Evolutionary conservation across 37 sponge, comb jelly and placozoan genomes (phyloP), one percentile per base, ranked within the genome.

Genomic region (Cliona cf. orientalis): DNA sequence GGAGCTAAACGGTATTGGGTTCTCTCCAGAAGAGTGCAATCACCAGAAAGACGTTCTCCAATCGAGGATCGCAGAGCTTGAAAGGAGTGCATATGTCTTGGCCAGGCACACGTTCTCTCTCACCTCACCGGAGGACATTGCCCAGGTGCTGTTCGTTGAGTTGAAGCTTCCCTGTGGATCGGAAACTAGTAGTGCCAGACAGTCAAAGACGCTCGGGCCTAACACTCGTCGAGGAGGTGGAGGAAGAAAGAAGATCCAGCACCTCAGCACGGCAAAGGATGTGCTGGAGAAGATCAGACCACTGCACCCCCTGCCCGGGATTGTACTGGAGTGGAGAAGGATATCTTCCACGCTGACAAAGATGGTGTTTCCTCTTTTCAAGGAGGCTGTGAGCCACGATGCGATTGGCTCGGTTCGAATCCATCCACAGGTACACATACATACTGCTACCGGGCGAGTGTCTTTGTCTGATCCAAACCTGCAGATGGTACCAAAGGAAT

Each of bases 401-500:
- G 32, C 80, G 0, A 44, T 68, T 0, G 42, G 59, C 41, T 65
- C 76, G 41, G 9, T 61, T 26, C 76, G 95, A 6, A 81, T 95
- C 2, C 80, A 95, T 58, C 49, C 88, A 46, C 80, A 56, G 1
- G 84, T 84, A 40, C 88, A 85, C 2, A 69, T 82, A 21, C 93
- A 99, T 73, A 94, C 97, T 28, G 92, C 95, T 2, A 99, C 99
- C 25, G 99, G 99, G 6, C 59, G 99, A 31, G 88, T 99, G 26
- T 64, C 85, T 35, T 34, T 94, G 19, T 65, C 88, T 32, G 81
- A 94, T 35, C 99, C 99, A 14, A 92, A 88, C 71, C 75, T 99
- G 0, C 99, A 99, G 64, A 96, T 90, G 61, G 91, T 94, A 6
- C 95, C 97, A 29, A 99, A 92, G 43, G 91, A 91, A 39, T 99